Evolutionary conservation across 2,888 invertebrate species (phyloP), one percentile per base, ranked within the genome.

Genomic region (Lasioglossum villosulum): DNA sequence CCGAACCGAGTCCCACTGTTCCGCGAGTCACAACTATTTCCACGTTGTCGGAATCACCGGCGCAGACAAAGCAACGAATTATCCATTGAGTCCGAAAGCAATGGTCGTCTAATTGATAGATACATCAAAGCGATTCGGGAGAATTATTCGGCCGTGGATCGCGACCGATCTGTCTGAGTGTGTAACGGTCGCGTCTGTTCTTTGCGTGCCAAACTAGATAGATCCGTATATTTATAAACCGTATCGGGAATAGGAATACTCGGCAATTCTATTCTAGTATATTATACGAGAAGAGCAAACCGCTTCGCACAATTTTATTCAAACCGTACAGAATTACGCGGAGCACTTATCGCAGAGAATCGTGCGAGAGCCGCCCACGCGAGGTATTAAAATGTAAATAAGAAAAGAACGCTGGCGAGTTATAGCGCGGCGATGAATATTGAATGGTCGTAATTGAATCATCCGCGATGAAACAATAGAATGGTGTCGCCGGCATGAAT

Each of bases 41-140:
- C 27, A n/a, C n/a, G 27, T 27, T 16, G 52, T 52, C 52, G 23
- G 23, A 52, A 52, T 52, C 52, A 52, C 23, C 8, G 23, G 23
- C 23, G 27, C 72, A 16, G 52, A 82, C 76, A 72, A 81, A 81
- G 76, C 72, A 37, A 30, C 52, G 39, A 66, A 73, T 68, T 68
- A 76, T 83, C 72, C 34, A 63, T 76, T 82, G 66, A 76, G 72
- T 70, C n/a, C 45, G 48, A 76, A 79, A 59, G 59, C 83, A 71
- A 81, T 70, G 82, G 68, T 77, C 66, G 59, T 77, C 63, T 86
- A 83, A 88, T 88, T 85, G 85, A 86, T 88, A 56, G 82, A 39
- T 42, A 83, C 70, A 78, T 88, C 86, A 88, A 88, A 88, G 86
- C 48, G 37, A 27, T 34, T 48, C 4, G 37, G 27, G 16, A 27